These are phyloP conservation scores for Decapterus maruadsi DNA, from an alignment of 2,797 vertebrate genomes.

Conservation along the genomic window DNA sequence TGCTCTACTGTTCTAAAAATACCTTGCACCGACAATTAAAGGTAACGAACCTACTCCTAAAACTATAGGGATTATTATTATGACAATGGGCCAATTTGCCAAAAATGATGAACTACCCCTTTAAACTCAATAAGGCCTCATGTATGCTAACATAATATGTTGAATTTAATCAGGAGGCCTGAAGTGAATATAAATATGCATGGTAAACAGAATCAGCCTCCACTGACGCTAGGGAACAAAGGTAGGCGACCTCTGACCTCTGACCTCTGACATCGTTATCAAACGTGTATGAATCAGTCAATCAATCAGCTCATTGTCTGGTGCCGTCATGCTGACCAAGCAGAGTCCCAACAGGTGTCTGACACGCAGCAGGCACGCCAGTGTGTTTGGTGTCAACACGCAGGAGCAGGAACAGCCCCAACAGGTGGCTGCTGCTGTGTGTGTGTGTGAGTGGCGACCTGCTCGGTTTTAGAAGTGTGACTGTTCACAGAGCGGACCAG, in stretches of 20 bases:
- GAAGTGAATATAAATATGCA: constrained; percentile 8
- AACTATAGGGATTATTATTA: too few species aligned
- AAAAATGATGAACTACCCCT: too few species aligned
- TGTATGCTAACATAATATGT: neutral
- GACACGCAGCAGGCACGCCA: constrained; percentile 16
- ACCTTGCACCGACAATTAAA: too few species aligned
- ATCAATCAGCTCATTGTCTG: neutral
- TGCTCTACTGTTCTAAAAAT: too few species aligned
- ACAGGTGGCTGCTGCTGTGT: constrained; percentile 12
- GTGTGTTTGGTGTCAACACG: constrained; percentile 47
- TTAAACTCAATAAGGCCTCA: constrained; percentile 19
- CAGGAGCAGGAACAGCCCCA: neutral
- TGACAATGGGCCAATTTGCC: too few species aligned
- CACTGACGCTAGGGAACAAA: neutral
- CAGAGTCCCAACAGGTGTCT: constrained; percentile 25
- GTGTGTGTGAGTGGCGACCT: constrained; percentile 4
- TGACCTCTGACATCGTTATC: neutral
- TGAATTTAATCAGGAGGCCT: neutral
- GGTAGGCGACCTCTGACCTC: too few species aligned
- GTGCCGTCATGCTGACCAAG: neutral
- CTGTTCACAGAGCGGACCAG: constrained; percentile 11
- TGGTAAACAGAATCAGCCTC: neutral
- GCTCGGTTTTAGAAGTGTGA: neutral
- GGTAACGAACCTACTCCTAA: too few species aligned
- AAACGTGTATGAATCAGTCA: neutral